Evolutionary conservation across 2,113 vertebrate species (phyloP).

Genomic region (Nothocercus julius): DNA sequence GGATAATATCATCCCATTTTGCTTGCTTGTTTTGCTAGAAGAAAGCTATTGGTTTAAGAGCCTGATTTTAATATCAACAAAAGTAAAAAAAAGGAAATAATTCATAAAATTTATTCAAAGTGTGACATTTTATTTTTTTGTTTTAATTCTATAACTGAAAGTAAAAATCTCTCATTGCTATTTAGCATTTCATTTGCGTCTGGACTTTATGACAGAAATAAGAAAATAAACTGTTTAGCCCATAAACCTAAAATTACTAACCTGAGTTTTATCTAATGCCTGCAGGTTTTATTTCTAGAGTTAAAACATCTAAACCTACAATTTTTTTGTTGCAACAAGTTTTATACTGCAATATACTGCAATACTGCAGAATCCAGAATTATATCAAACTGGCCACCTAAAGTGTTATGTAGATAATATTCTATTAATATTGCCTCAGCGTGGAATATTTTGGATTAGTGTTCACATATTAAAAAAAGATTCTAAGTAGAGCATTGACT

Average conservation of each 20-base stretch:
- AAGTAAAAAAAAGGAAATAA: background rate
- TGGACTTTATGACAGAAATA: slow-evolving; percentile 1
- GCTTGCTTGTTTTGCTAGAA: background rate
- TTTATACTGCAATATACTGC: background rate
- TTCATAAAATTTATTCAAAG: background rate
- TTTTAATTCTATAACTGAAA: background rate
- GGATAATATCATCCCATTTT: background rate
- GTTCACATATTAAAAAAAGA: background rate
- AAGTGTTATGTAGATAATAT: background rate
- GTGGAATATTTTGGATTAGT: background rate
- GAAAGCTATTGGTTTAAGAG: background rate
- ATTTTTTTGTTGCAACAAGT: background rate
- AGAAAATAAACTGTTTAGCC: background rate
- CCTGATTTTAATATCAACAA: background rate
- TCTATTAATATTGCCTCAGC: background rate
- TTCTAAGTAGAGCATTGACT: background rate
- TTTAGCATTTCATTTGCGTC: background rate
- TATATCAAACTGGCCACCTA: background rate
- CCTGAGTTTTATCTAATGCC: background rate
- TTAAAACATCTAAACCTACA: background rate
- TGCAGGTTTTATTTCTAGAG: background rate
- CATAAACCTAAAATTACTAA: background rate
- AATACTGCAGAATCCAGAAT: background rate
- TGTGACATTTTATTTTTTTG: background rate
- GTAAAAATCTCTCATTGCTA: background rate